phyloP scores from a whole-genome alignment of 2,113 vertebrate species.

The Galemys pyrenaicus region DNA sequence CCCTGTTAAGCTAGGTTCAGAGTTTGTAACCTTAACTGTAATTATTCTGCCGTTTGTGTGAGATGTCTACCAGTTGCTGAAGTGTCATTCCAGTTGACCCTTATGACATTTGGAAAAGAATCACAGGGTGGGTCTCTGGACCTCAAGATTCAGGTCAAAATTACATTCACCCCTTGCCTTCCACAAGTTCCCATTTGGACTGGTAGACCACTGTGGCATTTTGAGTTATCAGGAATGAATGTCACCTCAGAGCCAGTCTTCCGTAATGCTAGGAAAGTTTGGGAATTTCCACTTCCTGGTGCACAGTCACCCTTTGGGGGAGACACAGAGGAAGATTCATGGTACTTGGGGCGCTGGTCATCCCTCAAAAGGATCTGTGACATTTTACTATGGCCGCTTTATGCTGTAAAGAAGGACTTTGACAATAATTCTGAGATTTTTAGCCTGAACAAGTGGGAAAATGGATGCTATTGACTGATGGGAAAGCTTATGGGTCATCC shows the following conservation, averaged over 20 bases:
- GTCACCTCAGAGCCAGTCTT: not conserved
- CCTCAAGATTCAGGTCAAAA: not conserved
- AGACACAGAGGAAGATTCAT: constrained; percentile 3
- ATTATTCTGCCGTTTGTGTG: not conserved
- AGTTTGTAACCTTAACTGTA: not conserved
- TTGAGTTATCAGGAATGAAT: not conserved
- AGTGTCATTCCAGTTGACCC: not conserved
- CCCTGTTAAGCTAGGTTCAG: not conserved
- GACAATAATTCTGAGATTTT: not conserved
- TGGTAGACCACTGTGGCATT: constrained; percentile 16
- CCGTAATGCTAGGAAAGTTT: constrained; percentile 11
- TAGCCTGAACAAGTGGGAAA: not conserved
- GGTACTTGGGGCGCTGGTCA: not conserved
- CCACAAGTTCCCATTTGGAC: not conserved
- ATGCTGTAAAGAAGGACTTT: not conserved
- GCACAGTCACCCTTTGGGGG: not conserved
- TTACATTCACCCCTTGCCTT: not conserved
- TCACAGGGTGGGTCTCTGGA: not conserved
- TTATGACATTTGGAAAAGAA: not conserved
- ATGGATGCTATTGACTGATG: not conserved
- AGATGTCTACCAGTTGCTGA: not conserved
- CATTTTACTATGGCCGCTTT: not conserved
- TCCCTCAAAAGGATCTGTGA: not conserved
- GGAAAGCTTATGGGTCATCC: not conserved
- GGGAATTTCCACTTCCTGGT: constrained; percentile 41